Percentiles rank a stretch among this genome's conserved stretches.
phyloP scores from a whole-genome alignment of 2,888 invertebrate genomes.

The Athalia cordata region DNA sequence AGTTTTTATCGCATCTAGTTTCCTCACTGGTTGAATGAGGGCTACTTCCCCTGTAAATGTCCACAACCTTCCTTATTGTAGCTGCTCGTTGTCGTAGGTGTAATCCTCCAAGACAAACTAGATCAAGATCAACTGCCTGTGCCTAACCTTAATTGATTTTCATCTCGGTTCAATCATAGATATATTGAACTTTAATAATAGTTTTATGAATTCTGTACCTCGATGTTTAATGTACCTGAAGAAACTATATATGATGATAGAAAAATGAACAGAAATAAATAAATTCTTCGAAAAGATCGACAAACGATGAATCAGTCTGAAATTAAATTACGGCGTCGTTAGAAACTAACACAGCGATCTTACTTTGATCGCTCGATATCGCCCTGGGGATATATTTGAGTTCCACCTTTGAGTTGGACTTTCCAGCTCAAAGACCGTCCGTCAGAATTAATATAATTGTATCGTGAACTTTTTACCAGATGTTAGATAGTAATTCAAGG shows the following conservation, averaged over 20 bases:
- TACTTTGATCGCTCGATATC: too few relatives aligned
- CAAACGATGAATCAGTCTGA: too few relatives aligned
- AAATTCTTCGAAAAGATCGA: too few relatives aligned
- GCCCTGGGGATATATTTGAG: too few relatives aligned
- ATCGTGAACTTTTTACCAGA: constrained; percentile 1
- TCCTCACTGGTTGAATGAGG: constrained; percentile 67
- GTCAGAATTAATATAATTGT: background rate
- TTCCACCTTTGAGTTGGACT: too few relatives aligned
- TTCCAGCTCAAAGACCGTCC: too few relatives aligned
- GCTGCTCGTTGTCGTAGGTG: constrained; percentile 45
- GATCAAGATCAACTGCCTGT: constrained; percentile 18
- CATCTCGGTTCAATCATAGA: background rate
- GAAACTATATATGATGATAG: too few relatives aligned
- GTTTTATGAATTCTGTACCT: background rate
- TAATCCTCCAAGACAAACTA: constrained; percentile 44
- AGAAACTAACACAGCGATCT: too few relatives aligned
- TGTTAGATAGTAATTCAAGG: background rate
- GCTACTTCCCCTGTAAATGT: constrained; percentile 64
- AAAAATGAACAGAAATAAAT: too few relatives aligned
- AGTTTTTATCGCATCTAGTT: constrained; percentile 67
- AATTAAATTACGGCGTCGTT: too few relatives aligned
- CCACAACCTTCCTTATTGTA: constrained; percentile 60
- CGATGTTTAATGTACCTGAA: background rate
- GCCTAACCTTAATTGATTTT: constrained; percentile 10
- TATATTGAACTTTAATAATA: too few relatives aligned